Conservation (phyloP, 2,797 vertebrate genomes). For the Sciurus carolinensis region DNA sequence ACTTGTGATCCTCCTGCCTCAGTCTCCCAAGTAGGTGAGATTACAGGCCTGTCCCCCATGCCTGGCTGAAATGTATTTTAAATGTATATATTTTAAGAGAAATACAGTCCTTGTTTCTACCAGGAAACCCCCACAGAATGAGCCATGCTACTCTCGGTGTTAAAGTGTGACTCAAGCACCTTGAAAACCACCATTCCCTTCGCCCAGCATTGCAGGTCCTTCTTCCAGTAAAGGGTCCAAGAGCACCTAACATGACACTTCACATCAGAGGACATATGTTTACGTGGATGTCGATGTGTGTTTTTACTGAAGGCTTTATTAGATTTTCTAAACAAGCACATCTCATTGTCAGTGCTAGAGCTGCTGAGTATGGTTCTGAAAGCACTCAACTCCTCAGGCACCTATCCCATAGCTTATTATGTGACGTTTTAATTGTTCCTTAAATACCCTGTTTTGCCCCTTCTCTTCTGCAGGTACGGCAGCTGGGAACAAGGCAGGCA, state of each 20-base stretch:
- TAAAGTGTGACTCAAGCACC: neutral
- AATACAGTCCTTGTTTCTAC: neutral
- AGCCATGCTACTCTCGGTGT: neutral
- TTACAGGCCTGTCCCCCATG: neutral
- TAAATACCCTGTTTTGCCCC: neutral
- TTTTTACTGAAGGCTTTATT: neutral
- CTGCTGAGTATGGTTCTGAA: neutral
- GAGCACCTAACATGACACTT: neutral
- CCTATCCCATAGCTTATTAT: neutral
- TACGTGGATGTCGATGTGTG: no score
- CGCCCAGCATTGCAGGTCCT: neutral
- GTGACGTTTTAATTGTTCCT: neutral
- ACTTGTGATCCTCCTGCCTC: neutral
- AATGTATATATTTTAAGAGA: neutral
- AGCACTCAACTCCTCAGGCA: neutral
- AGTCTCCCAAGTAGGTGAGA: neutral
- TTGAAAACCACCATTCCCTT: neutral
- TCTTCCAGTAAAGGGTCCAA: neutral
- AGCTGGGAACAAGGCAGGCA: constrained; percentile 33
- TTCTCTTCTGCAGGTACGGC: neutral
- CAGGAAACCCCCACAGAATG: neutral
- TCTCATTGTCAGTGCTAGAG: neutral
- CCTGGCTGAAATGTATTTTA: neutral
- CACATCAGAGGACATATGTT: neutral
- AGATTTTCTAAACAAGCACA: constrained; percentile 22